phyloP scores from a whole-genome alignment of 2,888 invertebrate species.

The Philhelius pedissequus region DNA sequence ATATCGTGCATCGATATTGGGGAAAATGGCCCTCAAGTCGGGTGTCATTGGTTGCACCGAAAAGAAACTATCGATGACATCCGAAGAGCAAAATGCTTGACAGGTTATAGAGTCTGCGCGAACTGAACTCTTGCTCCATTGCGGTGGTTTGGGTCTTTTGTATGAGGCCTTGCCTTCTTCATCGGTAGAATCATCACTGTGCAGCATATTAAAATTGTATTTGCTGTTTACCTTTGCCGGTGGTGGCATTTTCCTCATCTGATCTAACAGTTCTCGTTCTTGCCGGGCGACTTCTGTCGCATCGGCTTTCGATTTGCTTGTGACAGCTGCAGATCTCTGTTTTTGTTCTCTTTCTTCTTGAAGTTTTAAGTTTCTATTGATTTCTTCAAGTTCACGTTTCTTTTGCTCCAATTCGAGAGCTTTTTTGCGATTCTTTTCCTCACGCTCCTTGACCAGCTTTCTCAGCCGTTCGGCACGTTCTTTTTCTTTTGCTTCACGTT shows the following conservation, averaged over 20 bases:
- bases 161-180: slow-evolving; percentile 76
- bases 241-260: slow-evolving; percentile 74
- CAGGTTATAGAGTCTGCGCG: slow-evolving; percentile 79
- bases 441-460: slow-evolving; percentile 76
- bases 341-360: slow-evolving; percentile 73
- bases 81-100: slow-evolving; percentile 79
- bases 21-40: slow-evolving; percentile 85
- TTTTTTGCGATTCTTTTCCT: slow-evolving; percentile 76
- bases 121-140: slow-evolving; percentile 79
- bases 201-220: slow-evolving; percentile 78
- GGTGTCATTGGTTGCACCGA: slow-evolving; percentile 82
- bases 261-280: slow-evolving; percentile 74
- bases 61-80: slow-evolving; percentile 82
- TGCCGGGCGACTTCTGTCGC: slow-evolving; percentile 71
- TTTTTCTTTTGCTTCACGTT: slow-evolving; percentile 77
- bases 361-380: slow-evolving; percentile 74
- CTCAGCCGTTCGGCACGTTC: slow-evolving; percentile 76
- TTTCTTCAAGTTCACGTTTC: slow-evolving; percentile 75
- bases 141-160: slow-evolving; percentile 76
- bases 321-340: slow-evolving; percentile 57
- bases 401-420: slow-evolving; percentile 74
- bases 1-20: slow-evolving; percentile 82
- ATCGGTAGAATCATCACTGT: slow-evolving; percentile 79
- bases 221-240: slow-evolving; percentile 72
- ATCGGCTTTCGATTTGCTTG: slow-evolving; percentile 66